Evolutionary conservation across 2,888 invertebrate species (phyloP).

Genomic region (Rutpela maculata): DNA sequence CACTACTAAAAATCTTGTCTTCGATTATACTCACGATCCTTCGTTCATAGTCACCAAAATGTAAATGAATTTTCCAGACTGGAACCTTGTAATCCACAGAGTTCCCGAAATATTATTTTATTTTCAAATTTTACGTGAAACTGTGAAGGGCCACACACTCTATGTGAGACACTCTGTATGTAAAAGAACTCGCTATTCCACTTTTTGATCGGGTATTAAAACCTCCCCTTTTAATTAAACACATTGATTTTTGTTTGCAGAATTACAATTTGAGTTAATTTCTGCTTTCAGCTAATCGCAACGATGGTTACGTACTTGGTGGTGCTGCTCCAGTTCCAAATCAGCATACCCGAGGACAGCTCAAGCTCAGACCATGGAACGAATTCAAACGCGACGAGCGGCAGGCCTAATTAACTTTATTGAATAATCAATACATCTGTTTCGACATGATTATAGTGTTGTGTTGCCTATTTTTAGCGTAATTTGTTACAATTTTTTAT

Average conservation of each 20-base stretch:
- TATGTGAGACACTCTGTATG: too few species aligned
- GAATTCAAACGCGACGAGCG: slow-evolving; percentile 10
- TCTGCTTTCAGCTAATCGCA: slow-evolving; percentile 78
- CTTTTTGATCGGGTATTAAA: not conserved
- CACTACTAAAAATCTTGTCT: too few species aligned
- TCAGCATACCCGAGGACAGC: slow-evolving; percentile 81
- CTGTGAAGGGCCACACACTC: too few species aligned
- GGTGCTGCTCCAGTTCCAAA: slow-evolving; percentile 85
- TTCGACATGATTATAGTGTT: not conserved
- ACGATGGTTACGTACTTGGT: slow-evolving; percentile 87
- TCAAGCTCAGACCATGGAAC: not conserved
- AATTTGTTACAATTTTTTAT: slow-evolving; percentile 37
- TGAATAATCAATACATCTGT: slow-evolving; percentile 20
- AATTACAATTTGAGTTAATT: slow-evolving; percentile 20
- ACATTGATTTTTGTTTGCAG: slow-evolving; percentile 8
- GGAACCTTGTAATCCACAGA: too few species aligned
- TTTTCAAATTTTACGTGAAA: too few species aligned
- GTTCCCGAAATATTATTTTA: too few species aligned
- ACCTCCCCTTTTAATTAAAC: slow-evolving; percentile 1
- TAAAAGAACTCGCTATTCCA: too few species aligned
- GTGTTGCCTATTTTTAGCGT: slow-evolving; percentile 26
- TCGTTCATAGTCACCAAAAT: too few species aligned
- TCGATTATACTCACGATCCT: too few species aligned
- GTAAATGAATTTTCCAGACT: too few species aligned
- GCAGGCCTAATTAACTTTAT: slow-evolving; percentile 27